Base-by-base conservation (phyloP, 2,797 vertebrate species). In the Helarctos malayanus region DNA sequence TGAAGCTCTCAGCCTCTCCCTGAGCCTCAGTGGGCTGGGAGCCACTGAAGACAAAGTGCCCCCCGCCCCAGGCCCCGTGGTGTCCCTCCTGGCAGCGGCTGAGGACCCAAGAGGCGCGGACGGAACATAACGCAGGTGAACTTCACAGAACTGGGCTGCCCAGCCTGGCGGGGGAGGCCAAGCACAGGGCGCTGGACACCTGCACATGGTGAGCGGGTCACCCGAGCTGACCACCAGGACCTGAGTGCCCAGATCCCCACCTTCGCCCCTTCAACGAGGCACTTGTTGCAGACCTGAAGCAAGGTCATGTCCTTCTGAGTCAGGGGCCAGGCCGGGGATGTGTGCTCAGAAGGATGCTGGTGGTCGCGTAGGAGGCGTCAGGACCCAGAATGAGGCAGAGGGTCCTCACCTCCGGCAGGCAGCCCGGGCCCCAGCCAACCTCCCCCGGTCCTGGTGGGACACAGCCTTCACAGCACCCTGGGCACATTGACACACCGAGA, bases 71-170 rank as follows among this genome's bases (percentile, higher is more conserved):
- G 47, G 29, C 18, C 11, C 25, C 1, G 4, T 38, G 38, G 68
- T 15, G 47, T 41, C 54, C 19, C 0, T 2, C 0, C 47, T 41
- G 63, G 7, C 76, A 19, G 7, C 1, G 0, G 14, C 2, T 15
- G n/a, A 79, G 80, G 41, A 49, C 52, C 3, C 41, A 23, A 15
- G 32, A 73, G 18, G 61, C 0, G 0, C n/a, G 29, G 27, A 41
- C 8, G 11, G 13, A 16, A 78, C 87, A 35, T 2, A 0, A 13
- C 15, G 1, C 49, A 15, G 16, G 59, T 56, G 61, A 32, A 12
- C 29, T 11, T 3, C 8, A 19, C 25, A 5, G 10, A 41, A 27
- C 29, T 7, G 14, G 59, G 49, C 41, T 86, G 91, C 73, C 49
- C 38, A n/a, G 35, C 14, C 19, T 6, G 0, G 19, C 5, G 29